A percentile compares a stretch with the other conserved stretches of the same genome.
Evolutionary conservation across 2,113 vertebrate genomes (phyloP).

Genomic region (Henicopernis longicauda): DNA sequence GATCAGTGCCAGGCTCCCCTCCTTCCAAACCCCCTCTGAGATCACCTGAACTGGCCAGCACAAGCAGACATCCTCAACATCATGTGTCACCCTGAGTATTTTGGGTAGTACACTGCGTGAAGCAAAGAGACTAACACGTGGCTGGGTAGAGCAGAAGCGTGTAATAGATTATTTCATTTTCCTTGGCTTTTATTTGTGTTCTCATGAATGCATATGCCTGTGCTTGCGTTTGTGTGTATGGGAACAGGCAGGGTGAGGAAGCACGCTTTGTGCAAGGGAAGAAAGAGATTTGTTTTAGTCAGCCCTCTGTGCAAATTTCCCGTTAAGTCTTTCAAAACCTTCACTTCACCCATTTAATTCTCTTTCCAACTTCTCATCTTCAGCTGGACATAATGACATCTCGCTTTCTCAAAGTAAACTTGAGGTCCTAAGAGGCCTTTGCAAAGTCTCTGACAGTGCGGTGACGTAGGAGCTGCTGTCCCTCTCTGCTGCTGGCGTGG

Average conservation of each 20-base stretch:
- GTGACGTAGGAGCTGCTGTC: not conserved
- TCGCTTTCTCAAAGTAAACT: not conserved
- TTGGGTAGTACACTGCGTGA: not conserved
- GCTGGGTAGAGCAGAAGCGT: not conserved
- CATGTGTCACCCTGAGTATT: not conserved
- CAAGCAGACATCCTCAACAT: not conserved
- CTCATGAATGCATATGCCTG: not conserved
- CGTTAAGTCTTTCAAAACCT: not conserved
- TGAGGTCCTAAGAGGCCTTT: not conserved
- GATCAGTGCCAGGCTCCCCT: not conserved
- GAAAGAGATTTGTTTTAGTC: not conserved
- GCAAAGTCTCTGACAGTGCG: not conserved
- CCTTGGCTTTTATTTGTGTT: not conserved
- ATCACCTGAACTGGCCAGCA: not conserved
- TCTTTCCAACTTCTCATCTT: not conserved
- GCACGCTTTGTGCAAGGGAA: accelerated
- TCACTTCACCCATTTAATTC: not conserved
- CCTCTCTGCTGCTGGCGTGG: not conserved
- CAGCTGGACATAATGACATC: not conserved
- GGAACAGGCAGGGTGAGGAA: not conserved
- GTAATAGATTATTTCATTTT: not conserved
- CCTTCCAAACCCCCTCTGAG: not conserved
- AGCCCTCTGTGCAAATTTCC: not conserved
- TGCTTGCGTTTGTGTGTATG: not conserved
- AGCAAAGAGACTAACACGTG: not conserved